Evolutionary conservation across 2,113 vertebrate species (phyloP).

Genomic region (Epinephelus fuscoguttatus): DNA sequence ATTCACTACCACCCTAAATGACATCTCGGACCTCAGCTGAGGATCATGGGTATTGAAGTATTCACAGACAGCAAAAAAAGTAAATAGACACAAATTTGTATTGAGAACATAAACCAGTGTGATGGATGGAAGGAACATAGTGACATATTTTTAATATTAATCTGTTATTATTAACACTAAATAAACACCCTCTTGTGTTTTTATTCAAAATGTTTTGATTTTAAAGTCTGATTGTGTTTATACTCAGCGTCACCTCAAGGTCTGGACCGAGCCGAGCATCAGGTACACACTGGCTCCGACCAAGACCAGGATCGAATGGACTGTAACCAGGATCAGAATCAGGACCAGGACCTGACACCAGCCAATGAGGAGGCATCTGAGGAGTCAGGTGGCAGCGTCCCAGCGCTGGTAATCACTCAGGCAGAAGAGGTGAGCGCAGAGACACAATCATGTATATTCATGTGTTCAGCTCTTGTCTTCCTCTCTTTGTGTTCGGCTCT

Average conservation of each 20-base stretch:
- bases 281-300: too few species aligned
- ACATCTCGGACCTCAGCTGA: background rate
- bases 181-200: too few species aligned
- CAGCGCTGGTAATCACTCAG: slow-evolving; percentile 70
- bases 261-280: background rate
- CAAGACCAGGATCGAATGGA: background rate
- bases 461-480: background rate
- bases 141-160: too few species aligned
- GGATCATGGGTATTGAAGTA: background rate
- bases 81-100: too few species aligned
- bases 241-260: background rate
- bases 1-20: too few species aligned
- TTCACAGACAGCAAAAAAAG: too few species aligned
- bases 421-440: slow-evolving; percentile 70
- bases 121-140: too few species aligned
- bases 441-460: background rate
- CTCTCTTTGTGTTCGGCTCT: background rate
- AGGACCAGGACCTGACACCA: background rate
- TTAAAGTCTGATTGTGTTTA: background rate
- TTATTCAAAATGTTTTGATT: background rate
- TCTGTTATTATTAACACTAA: too few species aligned
- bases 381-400: slow-evolving; percentile 50
- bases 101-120: too few species aligned
- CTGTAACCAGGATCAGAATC: background rate
- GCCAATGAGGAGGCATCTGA: slow-evolving; percentile 52